Evolutionary conservation across 1,140 invertebrate species (phyloP), one percentile per base, ranked within the genome.

Genomic region (Cyphomyrmex costatus): DNA sequence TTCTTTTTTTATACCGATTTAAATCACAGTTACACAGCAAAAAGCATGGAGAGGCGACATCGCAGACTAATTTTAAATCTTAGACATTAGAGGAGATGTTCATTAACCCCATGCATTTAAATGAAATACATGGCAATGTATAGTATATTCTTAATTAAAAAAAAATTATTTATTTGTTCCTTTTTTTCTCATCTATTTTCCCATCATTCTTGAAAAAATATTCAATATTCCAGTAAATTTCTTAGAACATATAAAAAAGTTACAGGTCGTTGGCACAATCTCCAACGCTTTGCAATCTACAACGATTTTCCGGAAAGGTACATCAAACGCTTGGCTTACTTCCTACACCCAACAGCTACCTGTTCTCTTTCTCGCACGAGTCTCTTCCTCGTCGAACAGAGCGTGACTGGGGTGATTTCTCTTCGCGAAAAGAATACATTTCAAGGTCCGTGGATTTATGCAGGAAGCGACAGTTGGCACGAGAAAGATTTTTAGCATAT

Each of bases 381-480:
- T 27, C 71, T 83, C 73, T 90, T 88, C 56, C 49, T 80, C 42
- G 85, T 66, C 24, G 78, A 71, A 27, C 83, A 46, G 27, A 90
- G 78, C 88, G 85, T 89, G 79, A 91, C 90, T 77, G 65, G 58
- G 56, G 36, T 87, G 90, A 91, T 91, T 91, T 65, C 89, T 90
- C 90, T 91, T 89, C 80, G 88, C 74, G 66, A 87, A 68, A 68
- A 80, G 94, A 94, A 94, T 94, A 94, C 66, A 94, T 95, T 95
- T 94, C 92, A 94, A 94, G 93, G 90, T 94, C 65, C 87, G 88
- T 92, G 92, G 89, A 87, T 89, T 86, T 87, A 91, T 80, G 91
- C 94, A 94, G 94, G 94, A 94, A 94, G 90, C 89, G 93, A 94
- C 94, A 93, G 94, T 94, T 94, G 92, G 92, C 85, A 79, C 87